A percentile compares a stretch with the other conserved stretches of the same genome.
phyloP scores from a whole-genome alignment of 1,140 invertebrate species.

The Drosophila virilis region DNA sequence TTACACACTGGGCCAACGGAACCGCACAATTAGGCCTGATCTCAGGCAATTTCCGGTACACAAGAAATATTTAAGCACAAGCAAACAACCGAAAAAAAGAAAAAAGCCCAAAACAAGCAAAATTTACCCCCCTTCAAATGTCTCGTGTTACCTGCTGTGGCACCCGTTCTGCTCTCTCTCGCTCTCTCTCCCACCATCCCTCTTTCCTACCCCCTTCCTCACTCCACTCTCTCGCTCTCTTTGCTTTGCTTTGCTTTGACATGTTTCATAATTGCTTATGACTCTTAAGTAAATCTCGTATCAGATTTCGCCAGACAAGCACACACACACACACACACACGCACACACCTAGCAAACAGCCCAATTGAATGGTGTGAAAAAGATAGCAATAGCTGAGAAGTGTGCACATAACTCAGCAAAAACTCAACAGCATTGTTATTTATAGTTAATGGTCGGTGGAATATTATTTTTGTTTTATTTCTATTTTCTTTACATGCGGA shows the following conservation, averaged over 20 bases:
- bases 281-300: conserved; percentile 67
- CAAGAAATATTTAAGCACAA: background rate
- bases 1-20: conserved; percentile 39
- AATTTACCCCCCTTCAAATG: background rate
- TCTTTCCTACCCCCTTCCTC: no score
- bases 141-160: conserved; percentile 23
- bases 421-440: conserved; percentile 48
- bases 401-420: conserved; percentile 37
- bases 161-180: conserved; percentile 6
- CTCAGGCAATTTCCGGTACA: conserved; percentile 40
- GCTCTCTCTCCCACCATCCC: background rate
- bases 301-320: conserved; percentile 60
- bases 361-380: conserved; percentile 46
- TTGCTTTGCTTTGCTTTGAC: conserved; percentile 6
- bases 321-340: conserved; percentile 4
- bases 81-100: no score
- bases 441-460: conserved; percentile 40
- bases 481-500: conserved; percentile 26
- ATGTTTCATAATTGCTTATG: conserved; percentile 71
- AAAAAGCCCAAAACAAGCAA: conserved; percentile 7
- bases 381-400: conserved; percentile 33
- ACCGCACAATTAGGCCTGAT: conserved; percentile 45
- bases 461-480: conserved; percentile 27
- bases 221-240: background rate
- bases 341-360: background rate